phyloP scores from a whole-genome alignment of 2,888 invertebrate species.

The Crepidodera aurea region DNA sequence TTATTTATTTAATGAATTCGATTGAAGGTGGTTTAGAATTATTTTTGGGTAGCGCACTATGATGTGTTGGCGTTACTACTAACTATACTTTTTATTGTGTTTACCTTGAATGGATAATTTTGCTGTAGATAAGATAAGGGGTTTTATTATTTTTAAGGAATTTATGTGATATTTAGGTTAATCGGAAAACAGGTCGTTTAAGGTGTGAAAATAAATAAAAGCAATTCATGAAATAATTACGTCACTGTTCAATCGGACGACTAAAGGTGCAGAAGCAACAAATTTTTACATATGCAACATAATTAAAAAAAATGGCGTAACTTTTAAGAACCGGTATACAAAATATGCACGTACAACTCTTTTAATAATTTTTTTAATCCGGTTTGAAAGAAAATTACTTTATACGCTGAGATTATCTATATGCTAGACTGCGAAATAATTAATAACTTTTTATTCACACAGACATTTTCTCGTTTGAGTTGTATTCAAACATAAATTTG shows the following conservation, averaged over 20 bases:
- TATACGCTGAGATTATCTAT: no score
- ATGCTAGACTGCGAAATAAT: neutral
- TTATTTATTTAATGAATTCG: neutral
- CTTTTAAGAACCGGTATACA: no score
- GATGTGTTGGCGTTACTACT: neutral
- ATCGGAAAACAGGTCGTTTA: neutral
- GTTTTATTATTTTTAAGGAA: neutral
- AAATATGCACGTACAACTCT: no score
- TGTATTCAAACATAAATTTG: neutral
- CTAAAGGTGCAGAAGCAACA: no score
- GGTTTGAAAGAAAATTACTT: no score
- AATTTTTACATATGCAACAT: no score
- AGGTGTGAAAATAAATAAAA: neutral
- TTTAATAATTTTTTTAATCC: no score
- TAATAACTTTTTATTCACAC: neutral
- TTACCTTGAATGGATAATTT: slow-evolving; percentile 22
- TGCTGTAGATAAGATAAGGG: slow-evolving; percentile 11
- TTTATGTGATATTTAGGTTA: neutral
- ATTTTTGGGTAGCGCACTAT: neutral
- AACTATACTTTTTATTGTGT: neutral
- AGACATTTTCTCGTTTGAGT: neutral
- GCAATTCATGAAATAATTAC: no score
- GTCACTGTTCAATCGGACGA: no score
- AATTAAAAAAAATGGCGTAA: no score
- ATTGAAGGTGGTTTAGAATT: neutral